Percentiles rank a stretch among this genome's conserved stretches.
phyloP scores from a whole-genome alignment of 2,113 vertebrate genomes.

The Corythoichthys intestinalis region DNA sequence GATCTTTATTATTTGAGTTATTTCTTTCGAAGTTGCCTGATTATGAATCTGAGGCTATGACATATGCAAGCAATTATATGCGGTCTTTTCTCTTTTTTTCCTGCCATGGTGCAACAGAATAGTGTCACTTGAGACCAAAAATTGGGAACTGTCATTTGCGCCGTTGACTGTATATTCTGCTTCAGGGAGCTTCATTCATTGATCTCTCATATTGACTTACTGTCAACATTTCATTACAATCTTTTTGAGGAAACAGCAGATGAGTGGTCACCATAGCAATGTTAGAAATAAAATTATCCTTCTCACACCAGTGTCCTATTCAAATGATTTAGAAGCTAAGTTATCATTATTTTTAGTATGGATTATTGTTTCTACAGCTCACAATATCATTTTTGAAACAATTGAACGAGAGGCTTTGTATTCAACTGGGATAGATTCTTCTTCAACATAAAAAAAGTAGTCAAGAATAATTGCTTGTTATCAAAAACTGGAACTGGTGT shows the following conservation, averaged over 20 bases:
- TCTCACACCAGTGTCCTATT: background rate
- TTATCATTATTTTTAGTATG: background rate
- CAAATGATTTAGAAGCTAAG: background rate
- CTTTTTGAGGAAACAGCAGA: background rate
- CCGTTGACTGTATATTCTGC: background rate
- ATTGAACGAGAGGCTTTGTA: background rate
- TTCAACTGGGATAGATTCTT: conserved; percentile 1
- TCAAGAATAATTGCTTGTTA: conserved; percentile 35
- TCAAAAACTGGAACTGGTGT: conserved; percentile 42
- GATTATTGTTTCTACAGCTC: background rate
- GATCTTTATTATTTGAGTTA: too few relatives aligned
- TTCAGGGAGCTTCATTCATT: background rate
- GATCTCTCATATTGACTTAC: background rate
- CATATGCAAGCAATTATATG: background rate
- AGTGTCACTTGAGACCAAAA: background rate
- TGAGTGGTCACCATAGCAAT: background rate
- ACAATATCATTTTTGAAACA: background rate
- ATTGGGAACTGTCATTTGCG: too few relatives aligned
- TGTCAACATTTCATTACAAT: background rate
- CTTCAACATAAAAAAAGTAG: conserved; percentile 12
- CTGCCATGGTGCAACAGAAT: background rate
- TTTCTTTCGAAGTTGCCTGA: too few relatives aligned
- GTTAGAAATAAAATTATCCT: background rate
- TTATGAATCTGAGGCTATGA: too few relatives aligned
- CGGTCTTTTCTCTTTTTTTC: background rate